Conservation (phyloP, 1,140 invertebrate genomes). For the Ridgeia piscesae region DNA sequence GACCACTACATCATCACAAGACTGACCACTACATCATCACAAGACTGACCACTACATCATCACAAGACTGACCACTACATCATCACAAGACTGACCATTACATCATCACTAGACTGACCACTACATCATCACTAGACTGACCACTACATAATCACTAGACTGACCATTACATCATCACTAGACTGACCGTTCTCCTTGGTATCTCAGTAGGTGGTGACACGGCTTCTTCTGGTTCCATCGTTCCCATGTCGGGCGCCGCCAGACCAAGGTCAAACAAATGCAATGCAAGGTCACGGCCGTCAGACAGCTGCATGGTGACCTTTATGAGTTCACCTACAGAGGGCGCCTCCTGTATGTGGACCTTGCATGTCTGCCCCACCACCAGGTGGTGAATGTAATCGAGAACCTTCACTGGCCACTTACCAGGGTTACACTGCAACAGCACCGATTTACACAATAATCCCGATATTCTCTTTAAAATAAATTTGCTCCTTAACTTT, state of each 20-base stretch:
- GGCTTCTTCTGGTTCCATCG: not conserved
- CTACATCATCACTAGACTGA: too few relatives aligned
- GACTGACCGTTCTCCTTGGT: not conserved
- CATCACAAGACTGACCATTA: too few relatives aligned
- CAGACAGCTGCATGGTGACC: not conserved
- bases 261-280: not conserved
- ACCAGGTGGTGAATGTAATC: slow-evolving; percentile 1
- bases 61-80: too few relatives aligned
- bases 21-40: too few relatives aligned
- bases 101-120: too few relatives aligned
- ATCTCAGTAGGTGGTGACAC: not conserved
- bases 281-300: not conserved
- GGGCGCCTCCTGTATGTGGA: not conserved
- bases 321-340: not conserved
- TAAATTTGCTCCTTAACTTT: too few relatives aligned
- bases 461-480: too few relatives aligned
- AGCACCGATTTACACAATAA: too few relatives aligned
- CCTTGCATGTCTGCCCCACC: slow-evolving; percentile 29
- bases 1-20: too few relatives aligned
- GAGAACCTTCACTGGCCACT: slow-evolving; percentile 1
- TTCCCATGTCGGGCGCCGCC: not conserved
- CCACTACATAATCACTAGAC: too few relatives aligned
- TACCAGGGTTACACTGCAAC: not conserved
- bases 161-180: too few relatives aligned
- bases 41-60: too few relatives aligned